Percentiles rank a stretch among this genome's conserved stretches.
Conservation (phyloP, 2,113 vertebrate species). For the Aleadryas rufinucha region DNA sequence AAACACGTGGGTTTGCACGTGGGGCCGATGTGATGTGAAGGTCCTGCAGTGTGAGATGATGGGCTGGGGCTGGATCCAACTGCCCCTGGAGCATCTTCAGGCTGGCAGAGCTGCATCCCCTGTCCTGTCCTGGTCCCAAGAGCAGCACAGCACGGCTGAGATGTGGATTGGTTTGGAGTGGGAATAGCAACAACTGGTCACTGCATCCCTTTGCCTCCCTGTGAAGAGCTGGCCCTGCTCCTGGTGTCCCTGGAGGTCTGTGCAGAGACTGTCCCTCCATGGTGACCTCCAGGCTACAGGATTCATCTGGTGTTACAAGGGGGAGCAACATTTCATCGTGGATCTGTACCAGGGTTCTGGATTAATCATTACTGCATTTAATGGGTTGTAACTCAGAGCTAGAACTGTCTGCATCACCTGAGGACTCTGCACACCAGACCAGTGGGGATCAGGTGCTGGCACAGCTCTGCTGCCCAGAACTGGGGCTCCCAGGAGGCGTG, state of each 20-base stretch:
- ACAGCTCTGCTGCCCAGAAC: background rate
- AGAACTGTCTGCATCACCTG: background rate
- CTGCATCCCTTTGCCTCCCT: background rate
- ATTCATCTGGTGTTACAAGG: background rate
- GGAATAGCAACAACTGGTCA: background rate
- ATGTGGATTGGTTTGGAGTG: background rate
- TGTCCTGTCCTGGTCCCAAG: background rate
- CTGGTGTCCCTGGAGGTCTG: background rate
- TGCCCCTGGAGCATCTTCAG: background rate
- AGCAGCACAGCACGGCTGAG: fast-evolving
- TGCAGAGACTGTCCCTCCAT: fast-evolving
- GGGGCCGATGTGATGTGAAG: background rate
- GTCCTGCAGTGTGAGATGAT: background rate
- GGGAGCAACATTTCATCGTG: background rate
- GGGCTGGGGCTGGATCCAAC: background rate
- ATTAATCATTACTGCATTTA: conserved; percentile 47
- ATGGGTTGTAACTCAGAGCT: background rate
- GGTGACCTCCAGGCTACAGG: background rate
- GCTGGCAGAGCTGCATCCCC: background rate
- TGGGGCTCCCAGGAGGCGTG: background rate
- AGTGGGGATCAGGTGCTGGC: conserved; percentile 34
- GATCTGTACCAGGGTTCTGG: background rate
- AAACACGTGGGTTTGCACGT: background rate
- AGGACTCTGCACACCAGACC: background rate
- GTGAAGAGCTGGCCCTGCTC: background rate